Evolutionary conservation across 35 echinoderm and acorn worm genomes (phyloP).

Genomic region (Nesometra sesokonis): DNA sequence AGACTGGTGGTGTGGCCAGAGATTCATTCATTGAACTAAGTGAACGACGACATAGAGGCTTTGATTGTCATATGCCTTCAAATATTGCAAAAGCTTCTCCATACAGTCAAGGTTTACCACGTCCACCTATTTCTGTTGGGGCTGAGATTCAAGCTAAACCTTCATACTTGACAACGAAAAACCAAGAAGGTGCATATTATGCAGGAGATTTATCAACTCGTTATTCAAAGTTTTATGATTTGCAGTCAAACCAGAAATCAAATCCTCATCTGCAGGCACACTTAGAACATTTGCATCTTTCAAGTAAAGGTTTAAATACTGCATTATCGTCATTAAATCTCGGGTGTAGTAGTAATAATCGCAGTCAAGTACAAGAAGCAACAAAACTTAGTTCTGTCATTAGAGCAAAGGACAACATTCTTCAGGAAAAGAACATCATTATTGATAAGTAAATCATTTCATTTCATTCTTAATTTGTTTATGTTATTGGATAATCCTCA

Average conservation of each 20-base stretch:
- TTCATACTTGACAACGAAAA: not conserved
- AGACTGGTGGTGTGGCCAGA: not conserved
- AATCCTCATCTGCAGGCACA: not conserved
- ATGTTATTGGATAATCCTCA: no score
- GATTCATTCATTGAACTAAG: not conserved
- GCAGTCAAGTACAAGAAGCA: not conserved
- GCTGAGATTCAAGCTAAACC: not conserved
- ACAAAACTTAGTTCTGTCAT: not conserved
- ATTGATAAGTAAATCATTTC: not conserved
- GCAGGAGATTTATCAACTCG: not conserved
- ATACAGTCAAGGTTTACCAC: not conserved
- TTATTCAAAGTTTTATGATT: not conserved
- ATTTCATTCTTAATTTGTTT: no score
- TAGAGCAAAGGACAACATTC: not conserved
- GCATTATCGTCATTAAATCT: not conserved
- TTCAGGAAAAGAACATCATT: not conserved
- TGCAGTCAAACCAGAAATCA: not conserved
- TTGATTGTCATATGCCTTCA: not conserved
- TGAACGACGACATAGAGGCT: not conserved
- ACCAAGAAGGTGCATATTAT: not conserved
- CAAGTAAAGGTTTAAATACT: not conserved
- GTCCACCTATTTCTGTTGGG: not conserved
- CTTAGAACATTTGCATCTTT: not conserved
- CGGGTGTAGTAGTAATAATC: not conserved
- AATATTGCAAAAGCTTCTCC: not conserved